These are phyloP conservation scores for Tricholauxania praeusta DNA, from an alignment of 2,888 invertebrate species.

Conservation along the genomic window DNA sequence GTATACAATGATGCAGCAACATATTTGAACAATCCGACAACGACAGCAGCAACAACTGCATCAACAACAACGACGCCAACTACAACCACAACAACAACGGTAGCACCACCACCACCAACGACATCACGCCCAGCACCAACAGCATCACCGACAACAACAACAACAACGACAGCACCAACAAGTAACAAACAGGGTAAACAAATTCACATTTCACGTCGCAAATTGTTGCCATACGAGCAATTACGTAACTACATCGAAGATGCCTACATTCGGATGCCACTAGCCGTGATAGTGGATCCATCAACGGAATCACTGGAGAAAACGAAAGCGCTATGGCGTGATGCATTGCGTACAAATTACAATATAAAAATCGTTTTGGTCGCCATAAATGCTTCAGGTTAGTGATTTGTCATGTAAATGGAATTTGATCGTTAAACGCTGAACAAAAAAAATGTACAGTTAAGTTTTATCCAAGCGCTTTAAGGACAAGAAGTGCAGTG, in stretches of 20 bases:
- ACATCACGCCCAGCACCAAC: slow-evolving; percentile 46
- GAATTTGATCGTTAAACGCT: slow-evolving; percentile 17
- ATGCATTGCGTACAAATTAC: slow-evolving; percentile 64
- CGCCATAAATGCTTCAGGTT: slow-evolving; percentile 65
- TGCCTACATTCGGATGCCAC: slow-evolving; percentile 67
- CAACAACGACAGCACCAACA: slow-evolving; percentile 34
- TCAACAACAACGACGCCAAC: slow-evolving; percentile 29
- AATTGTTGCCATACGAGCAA: slow-evolving; percentile 65
- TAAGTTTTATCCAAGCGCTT: no score
- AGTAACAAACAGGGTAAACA: slow-evolving; percentile 60
- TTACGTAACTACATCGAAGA: slow-evolving; percentile 67
- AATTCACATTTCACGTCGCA: slow-evolving; percentile 56
- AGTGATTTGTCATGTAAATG: slow-evolving; percentile 32
- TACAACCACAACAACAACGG: slow-evolving; percentile 29
- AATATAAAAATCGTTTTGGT: slow-evolving; percentile 67
- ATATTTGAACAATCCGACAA: slow-evolving; percentile 25
- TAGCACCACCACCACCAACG: slow-evolving; percentile 26
- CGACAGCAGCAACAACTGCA: slow-evolving; percentile 22
- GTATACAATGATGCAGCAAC: slow-evolving; percentile 9
- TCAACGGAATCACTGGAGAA: slow-evolving; percentile 62
- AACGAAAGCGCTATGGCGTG: slow-evolving; percentile 64
- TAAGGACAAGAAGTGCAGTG: not conserved
- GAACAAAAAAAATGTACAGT: no score
- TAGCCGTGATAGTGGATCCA: slow-evolving; percentile 67
- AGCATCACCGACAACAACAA: slow-evolving; percentile 45